Evolutionary conservation across 2,888 invertebrate species (phyloP).

Genomic region (Meloe dianella): DNA sequence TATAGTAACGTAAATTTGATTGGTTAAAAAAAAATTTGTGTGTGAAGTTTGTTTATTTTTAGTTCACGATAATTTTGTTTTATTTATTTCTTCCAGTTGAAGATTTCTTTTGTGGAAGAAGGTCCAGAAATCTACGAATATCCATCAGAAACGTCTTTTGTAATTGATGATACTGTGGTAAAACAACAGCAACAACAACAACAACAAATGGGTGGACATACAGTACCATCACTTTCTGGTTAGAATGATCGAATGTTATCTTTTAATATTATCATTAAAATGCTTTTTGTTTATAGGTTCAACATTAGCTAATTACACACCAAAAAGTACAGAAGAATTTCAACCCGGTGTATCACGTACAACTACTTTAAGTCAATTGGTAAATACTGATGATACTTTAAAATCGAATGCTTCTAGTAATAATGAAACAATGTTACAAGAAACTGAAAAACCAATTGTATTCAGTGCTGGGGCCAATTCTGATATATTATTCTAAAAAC

Average conservation of each 20-base stretch:
- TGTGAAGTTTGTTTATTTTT: too few species aligned
- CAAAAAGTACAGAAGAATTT: slow-evolving; percentile 76
- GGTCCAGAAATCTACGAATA: slow-evolving; percentile 91
- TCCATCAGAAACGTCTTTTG: slow-evolving; percentile 85
- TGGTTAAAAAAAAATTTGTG: too few species aligned
- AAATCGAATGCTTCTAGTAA: background rate
- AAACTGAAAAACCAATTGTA: slow-evolving; percentile 50
- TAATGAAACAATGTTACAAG: slow-evolving; percentile 39
- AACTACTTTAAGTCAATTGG: too few species aligned
- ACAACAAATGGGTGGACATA: slow-evolving; percentile 46
- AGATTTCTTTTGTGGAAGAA: slow-evolving; percentile 88
- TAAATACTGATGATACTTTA: slow-evolving; percentile 10
- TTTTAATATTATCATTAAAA: slow-evolving; percentile 1
- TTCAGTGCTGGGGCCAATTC: slow-evolving; percentile 57
- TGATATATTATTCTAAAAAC: slow-evolving; percentile 56
- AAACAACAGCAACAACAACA: slow-evolving; percentile 21
- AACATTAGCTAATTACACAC: slow-evolving; percentile 80
- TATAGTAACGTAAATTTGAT: too few species aligned
- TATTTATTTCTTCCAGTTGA: slow-evolving; percentile 69
- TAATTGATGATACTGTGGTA: slow-evolving; percentile 64
- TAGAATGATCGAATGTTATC: slow-evolving; percentile 27
- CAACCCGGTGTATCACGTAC: slow-evolving; percentile 79
- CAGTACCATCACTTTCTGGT: slow-evolving; percentile 53
- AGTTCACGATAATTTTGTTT: background rate
- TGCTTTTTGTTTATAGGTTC: slow-evolving; percentile 55